Conservation (phyloP, 2,113 vertebrate species). For the Charina bottae region DNA sequence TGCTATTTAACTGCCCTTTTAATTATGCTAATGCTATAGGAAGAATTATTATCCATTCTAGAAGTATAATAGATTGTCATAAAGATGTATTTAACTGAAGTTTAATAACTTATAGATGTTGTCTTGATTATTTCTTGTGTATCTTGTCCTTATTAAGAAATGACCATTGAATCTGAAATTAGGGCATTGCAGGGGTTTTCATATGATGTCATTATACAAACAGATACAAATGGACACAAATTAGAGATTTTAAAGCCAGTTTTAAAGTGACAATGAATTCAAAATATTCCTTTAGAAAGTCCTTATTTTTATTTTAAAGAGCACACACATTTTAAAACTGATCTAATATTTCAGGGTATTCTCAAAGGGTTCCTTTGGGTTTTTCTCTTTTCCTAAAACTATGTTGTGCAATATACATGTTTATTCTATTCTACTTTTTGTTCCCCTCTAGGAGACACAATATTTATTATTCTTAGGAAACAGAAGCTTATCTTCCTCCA, state of each 20-base stretch:
- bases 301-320: not conserved
- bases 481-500: constrained; percentile 99
- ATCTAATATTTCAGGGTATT: not conserved
- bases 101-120: not conserved
- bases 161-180: not conserved
- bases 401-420: not conserved
- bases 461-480: constrained; percentile 98
- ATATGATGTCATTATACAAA: not conserved
- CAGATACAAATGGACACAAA: not conserved
- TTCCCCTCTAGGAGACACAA: constrained; percentile 88
- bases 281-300: not conserved
- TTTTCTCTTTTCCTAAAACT: not conserved
- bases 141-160: not conserved
- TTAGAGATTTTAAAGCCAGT: not conserved
- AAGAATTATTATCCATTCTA: not conserved
- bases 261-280: not conserved
- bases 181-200: not conserved
- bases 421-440: constrained; percentile 5
- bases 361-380: not conserved
- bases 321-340: not conserved
- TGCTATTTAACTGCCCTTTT: not conserved
- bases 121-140: not conserved
- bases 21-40: not conserved
- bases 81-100: not conserved
- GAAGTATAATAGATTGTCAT: accelerated